Evolutionary conservation across 1,140 invertebrate genomes (phyloP), one percentile per base, ranked within the genome.

Genomic region (Leptopilina boulardi): DNA sequence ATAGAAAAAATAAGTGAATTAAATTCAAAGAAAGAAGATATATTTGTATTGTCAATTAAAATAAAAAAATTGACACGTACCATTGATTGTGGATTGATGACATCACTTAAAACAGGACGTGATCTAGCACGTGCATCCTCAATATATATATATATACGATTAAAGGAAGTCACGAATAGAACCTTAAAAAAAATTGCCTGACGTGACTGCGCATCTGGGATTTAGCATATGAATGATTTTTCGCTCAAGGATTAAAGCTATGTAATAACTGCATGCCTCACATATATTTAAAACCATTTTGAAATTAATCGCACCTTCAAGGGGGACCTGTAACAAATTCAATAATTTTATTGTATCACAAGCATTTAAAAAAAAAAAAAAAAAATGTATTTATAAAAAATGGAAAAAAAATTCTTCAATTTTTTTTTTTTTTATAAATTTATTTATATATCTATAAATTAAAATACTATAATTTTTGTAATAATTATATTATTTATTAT

Each of bases 91-190:
- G 86, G 84, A 83, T 82, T 80, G 80, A 81, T 77, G 82, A 85
- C 80, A 82, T 79, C 70, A 85, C 79, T 78, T 79, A 86, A 87
- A 85, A 85, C 83, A 74, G 85, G 80, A 90, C 88, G 89, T 90
- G 89, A 90, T 82, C 83, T 47, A 79, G 87, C 90, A 89, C 88
- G 79, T 85, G 80, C 79, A 87, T 90, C 86, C 83, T 85, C 85
- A 83, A 83, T 87, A 84, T 77, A 79, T n/a, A n/a, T n/a, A 34
- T 34, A 38, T 38, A 38, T 9, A 38, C 74, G n/a, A 73, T 83
- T 76, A 79, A 82, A 86, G 87, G 88, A 90, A 89, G 88, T 87
- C 84, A 87, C 86, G 88, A 85, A 88, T 84, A 86, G 83, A 83
- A 82, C 85, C 80, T 79, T 83, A 78, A 82, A 75, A 77, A n/a